Evolutionary conservation across 1,140 invertebrate genomes (phyloP).

Genomic region (Drosophila neocordata): DNA sequence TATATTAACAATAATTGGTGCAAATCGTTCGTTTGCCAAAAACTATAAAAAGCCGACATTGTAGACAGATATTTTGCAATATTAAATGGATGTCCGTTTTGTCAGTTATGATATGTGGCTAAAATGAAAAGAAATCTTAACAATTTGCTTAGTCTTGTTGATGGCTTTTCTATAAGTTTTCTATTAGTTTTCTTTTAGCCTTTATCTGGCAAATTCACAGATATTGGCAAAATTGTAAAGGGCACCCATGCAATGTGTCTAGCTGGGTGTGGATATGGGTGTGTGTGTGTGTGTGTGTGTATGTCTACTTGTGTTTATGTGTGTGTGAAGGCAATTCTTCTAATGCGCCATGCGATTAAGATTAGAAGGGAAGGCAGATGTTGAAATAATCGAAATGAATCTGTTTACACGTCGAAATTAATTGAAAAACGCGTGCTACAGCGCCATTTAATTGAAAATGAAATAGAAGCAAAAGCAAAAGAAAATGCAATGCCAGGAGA

Average conservation of each 20-base stretch:
- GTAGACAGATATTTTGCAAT: conserved; percentile 49
- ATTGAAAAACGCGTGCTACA: conserved; percentile 75
- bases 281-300: conserved; percentile 28
- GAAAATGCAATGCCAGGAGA: conserved; percentile 20
- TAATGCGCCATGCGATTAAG: conserved; percentile 49
- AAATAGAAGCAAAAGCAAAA: conserved; percentile 48
- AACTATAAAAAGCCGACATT: conserved; percentile 32
- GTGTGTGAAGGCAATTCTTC: conserved; percentile 36
- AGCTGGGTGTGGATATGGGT: neutral
- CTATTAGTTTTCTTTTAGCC: no score
- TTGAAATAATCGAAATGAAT: conserved; percentile 83
- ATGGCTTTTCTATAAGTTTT: neutral
- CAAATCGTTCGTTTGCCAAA: conserved; percentile 39
- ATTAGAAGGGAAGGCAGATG: conserved; percentile 74
- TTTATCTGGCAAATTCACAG: neutral
- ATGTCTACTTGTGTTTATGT: conserved; percentile 17
- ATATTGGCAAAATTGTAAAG: conserved; percentile 31
- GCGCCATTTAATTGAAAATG: conserved; percentile 81
- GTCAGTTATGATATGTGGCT: neutral
- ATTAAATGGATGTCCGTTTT: conserved; percentile 28
- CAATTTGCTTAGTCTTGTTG: neutral
- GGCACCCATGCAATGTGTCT: conserved; percentile 22
- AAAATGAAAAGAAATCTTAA: conserved; percentile 4
- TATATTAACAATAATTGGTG: conserved; percentile 40
- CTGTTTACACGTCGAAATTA: conserved; percentile 82